These are phyloP conservation scores for Drosophila bocqueti DNA, from an alignment of 1,140 invertebrate genomes.

Conservation along the genomic window DNA sequence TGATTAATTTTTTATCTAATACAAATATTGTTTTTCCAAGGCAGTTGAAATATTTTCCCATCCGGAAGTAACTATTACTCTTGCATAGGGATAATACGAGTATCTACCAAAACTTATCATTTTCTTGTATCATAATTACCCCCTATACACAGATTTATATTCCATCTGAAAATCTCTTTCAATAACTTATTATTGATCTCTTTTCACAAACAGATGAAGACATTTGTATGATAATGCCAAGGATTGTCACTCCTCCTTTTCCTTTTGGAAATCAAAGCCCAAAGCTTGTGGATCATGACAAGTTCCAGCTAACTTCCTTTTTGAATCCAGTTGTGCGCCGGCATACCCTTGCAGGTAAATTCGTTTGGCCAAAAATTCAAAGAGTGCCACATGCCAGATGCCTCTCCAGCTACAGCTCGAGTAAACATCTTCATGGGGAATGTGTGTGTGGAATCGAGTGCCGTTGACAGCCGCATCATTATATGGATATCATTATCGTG, in stretches of 20 bases:
- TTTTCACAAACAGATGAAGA: slow-evolving; percentile 9
- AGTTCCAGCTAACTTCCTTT: slow-evolving; percentile 23
- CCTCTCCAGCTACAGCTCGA: slow-evolving; percentile 32
- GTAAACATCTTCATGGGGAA: slow-evolving; percentile 55
- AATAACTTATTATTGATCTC: not conserved
- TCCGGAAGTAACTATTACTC: not conserved
- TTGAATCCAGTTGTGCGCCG: slow-evolving; percentile 4
- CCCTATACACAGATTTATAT: not conserved
- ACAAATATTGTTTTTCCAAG: too few relatives aligned
- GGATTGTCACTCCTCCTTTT: slow-evolving; percentile 6
- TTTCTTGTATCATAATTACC: not conserved
- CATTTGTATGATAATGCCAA: not conserved
- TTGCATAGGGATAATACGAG: not conserved
- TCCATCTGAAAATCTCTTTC: not conserved
- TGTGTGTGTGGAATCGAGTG: slow-evolving; percentile 55
- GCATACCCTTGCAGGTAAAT: slow-evolving; percentile 46
- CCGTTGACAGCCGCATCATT: slow-evolving; percentile 81
- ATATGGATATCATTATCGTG: slow-evolving; percentile 84
- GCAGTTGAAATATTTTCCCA: not conserved
- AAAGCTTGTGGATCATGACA: slow-evolving; percentile 10
- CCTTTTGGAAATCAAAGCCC: not conserved
- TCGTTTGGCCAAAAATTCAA: slow-evolving; percentile 31
- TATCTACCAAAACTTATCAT: not conserved
- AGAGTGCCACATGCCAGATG: slow-evolving; percentile 47
- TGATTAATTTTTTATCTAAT: too few relatives aligned